Base-by-base conservation (phyloP, 1,140 invertebrate genomes). In the Cryptotermes secundus region DNA sequence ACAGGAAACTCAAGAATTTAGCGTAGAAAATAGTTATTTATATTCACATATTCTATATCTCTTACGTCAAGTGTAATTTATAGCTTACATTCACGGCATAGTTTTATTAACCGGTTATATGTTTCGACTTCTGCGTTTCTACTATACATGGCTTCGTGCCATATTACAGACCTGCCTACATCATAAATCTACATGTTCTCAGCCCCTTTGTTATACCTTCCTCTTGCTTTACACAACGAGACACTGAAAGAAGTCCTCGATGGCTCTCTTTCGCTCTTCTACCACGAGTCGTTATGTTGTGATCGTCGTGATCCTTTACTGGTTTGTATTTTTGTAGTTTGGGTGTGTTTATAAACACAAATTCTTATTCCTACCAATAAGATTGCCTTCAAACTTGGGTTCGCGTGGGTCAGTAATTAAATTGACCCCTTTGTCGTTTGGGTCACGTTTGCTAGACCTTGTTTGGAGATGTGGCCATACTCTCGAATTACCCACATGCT, bases 371-470 rank as follows among this genome's bases (percentile, higher is more conserved):
- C 24, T 16, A 26, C 72, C 83, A 84, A 84, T 84, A 79, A 79
- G 31, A 42, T 31, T 31, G 81, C n/a, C 42, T 82, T 45, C n/a
- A 45, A 49, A 42, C 81, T 26, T 42, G 34, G 7, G 4, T 42
- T n/a, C 22, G 59, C 34, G 38, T 35, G 72, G 83, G 59, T 84
- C 83, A 84, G 83, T 84, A 84, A 84, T 84, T 84, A 84, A 84
- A 80, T 84, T 84, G 83, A 79, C 65, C 53, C 38, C 59, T 72
- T 72, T 72, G 59, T 72, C 59, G 59, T 31, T 14, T 72, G 26
- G 31, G n/a, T 7, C 59, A 72, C 59, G 26, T 2, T 1, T 72
- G 59, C 59, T 72, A 49, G 45, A 49, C 22, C 45, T 49, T 49
- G 45, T 49, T 49, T 49, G 45, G 19, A 49, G 59, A 26, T 72